Conservation (phyloP, 2,888 invertebrate species). For the Ashinkailepas kermadecensis region DNA sequence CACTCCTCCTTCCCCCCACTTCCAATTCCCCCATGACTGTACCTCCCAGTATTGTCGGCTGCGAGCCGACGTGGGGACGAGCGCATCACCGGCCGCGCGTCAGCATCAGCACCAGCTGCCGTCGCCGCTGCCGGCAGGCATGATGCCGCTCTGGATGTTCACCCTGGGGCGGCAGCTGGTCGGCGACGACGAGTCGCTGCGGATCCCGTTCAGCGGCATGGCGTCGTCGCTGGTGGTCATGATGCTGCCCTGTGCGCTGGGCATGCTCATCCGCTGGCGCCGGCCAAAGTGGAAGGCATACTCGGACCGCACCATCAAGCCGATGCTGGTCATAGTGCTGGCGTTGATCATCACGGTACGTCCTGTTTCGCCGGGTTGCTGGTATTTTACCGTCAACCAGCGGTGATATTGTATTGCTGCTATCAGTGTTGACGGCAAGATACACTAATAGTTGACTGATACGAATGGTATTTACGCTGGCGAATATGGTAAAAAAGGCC, state of each 20-base stretch:
- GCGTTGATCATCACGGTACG: background rate
- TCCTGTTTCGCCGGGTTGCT: no score
- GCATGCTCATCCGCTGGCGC: constrained; percentile 40
- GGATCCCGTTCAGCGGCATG: constrained; percentile 44
- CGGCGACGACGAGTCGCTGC: constrained; percentile 36
- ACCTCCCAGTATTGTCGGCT: no score
- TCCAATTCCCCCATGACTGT: no score
- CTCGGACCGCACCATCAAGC: constrained; percentile 2
- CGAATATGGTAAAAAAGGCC: no score
- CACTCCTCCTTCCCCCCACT: no score
- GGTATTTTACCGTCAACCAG: no score
- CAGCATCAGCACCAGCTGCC: background rate
- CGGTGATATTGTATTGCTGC: no score
- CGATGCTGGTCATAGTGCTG: background rate
- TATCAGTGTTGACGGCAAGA: no score
- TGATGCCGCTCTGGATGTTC: constrained; percentile 49
- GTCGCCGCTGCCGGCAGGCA: constrained; percentile 38
- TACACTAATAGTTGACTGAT: no score
- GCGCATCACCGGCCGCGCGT: background rate
- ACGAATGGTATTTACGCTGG: no score
- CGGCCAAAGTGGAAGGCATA: background rate
- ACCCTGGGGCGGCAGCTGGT: constrained; percentile 43
- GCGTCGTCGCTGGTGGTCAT: constrained; percentile 42
- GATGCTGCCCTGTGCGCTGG: constrained; percentile 45
- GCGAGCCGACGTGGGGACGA: no score